phyloP scores from a whole-genome alignment of 2,113 vertebrate genomes.

The Anas platyrhynchos region DNA sequence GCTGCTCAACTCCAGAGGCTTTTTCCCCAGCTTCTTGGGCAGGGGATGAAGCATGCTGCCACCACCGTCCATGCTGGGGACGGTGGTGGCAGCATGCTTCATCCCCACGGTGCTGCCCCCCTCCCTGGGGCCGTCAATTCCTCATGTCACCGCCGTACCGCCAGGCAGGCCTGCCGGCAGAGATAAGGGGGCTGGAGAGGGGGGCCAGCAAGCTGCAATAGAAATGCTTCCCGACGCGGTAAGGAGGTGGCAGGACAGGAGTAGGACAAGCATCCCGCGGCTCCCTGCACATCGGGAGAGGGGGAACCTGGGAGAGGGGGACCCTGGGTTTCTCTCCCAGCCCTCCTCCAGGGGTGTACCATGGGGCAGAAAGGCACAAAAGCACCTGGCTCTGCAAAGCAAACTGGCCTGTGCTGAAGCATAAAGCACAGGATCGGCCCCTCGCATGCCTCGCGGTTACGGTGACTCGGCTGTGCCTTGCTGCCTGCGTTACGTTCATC shows the following conservation, averaged over 20 bases:
- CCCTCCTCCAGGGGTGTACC: not conserved
- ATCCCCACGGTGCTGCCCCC: not conserved
- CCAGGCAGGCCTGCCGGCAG: conserved; percentile 31
- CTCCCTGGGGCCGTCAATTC: not conserved
- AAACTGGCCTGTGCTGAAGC: not conserved
- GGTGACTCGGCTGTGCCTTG: not conserved
- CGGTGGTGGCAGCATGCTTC: too few relatives aligned
- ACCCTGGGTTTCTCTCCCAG: not conserved
- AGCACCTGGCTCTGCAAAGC: not conserved
- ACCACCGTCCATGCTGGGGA: too few relatives aligned
- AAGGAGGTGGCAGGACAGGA: too few relatives aligned
- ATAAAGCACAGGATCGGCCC: not conserved
- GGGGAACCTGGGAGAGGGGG: too few relatives aligned
- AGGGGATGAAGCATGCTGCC: not conserved
- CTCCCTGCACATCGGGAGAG: too few relatives aligned
- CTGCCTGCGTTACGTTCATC: not conserved
- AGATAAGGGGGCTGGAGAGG: not conserved
- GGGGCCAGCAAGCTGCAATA: not conserved
- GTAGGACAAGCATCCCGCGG: too few relatives aligned
- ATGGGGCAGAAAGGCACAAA: not conserved
- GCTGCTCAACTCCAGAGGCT: not conserved
- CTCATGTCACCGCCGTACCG: fast-evolving
- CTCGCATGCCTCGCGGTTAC: fast-evolving
- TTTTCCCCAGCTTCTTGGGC: fast-evolving
- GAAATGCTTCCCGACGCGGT: not conserved